These are phyloP conservation scores for Alethe castanea DNA, from an alignment of 2,113 vertebrate genomes.

Conservation along the genomic window DNA sequence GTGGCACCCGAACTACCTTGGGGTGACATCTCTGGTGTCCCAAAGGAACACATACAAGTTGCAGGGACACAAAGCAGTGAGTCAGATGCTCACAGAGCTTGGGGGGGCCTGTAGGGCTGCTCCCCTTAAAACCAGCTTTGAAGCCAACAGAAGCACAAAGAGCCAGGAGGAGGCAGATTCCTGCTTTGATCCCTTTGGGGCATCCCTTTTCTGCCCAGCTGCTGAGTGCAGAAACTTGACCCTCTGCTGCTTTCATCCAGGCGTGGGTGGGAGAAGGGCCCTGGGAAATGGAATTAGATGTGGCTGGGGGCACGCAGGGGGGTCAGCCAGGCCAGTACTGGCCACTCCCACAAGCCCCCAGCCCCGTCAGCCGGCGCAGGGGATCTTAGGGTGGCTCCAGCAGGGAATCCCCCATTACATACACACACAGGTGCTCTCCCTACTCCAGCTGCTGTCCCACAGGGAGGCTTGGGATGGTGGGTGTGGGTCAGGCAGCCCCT, in stretches of 20 bases:
- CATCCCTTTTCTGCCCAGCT: not conserved
- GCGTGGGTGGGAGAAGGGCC: conserved; percentile 15
- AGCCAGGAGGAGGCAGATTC: not conserved
- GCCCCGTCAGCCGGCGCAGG: not conserved
- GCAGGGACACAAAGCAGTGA: not conserved
- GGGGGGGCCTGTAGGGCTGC: not conserved
- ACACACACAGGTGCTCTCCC: conserved; percentile 45
- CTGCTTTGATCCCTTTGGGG: conserved; percentile 42
- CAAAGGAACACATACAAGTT: not conserved
- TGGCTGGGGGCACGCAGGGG: not conserved
- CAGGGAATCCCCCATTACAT: conserved; percentile 20
- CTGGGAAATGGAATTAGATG: not conserved
- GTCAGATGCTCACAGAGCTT: not conserved
- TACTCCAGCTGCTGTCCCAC: not conserved
- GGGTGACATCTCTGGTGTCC: not conserved
- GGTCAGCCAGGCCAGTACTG: not conserved
- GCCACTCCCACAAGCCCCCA: not conserved
- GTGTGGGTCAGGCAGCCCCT: not conserved
- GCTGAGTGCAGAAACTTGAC: conserved; percentile 9
- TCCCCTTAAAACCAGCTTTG: not conserved
- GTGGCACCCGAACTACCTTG: not conserved
- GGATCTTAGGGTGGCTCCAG: conserved; percentile 36
- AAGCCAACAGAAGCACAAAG: not conserved
- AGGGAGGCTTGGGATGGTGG: not conserved
- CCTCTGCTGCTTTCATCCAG: not conserved